Conservation (phyloP, 1,140 invertebrate species). For the Myzus persicae region DNA sequence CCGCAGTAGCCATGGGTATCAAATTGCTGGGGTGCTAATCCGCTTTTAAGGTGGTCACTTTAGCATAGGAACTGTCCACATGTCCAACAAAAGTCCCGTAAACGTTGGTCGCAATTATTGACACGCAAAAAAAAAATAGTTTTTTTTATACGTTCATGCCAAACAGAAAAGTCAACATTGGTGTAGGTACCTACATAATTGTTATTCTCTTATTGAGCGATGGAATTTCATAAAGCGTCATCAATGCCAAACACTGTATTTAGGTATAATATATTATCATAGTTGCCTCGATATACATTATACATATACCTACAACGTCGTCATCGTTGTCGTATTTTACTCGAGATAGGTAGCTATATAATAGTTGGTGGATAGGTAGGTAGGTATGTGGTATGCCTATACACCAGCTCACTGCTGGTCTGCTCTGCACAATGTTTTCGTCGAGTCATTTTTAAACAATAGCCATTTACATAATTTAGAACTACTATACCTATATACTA, state of each 20-base stretch:
- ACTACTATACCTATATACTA: neutral
- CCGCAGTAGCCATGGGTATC: neutral
- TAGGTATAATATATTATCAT: neutral
- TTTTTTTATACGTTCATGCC: neutral
- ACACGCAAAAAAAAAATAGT: neutral
- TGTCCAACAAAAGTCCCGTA: neutral
- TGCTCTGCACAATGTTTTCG: neutral
- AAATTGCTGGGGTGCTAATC: neutral
- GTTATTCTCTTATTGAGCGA: too few relatives aligned
- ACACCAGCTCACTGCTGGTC: neutral
- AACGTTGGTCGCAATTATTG: neutral
- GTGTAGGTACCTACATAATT: too few relatives aligned
- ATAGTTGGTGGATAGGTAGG: neutral
- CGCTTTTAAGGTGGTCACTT: neutral
- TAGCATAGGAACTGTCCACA: neutral
- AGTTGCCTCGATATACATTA: neutral
- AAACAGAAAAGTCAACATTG: neutral
- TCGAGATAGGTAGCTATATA: neutral
- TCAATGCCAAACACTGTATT: slow-evolving; percentile 1
- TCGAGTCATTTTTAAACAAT: slow-evolving; percentile 44
- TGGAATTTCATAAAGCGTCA: neutral
- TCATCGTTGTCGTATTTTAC: neutral
- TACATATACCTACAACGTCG: neutral
- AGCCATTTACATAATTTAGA: slow-evolving; percentile 42
- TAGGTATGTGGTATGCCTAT: neutral